These are phyloP conservation scores for Montipora cactus DNA, from an alignment of 64 coral and sea anemone genomes.

Conservation along the genomic window DNA sequence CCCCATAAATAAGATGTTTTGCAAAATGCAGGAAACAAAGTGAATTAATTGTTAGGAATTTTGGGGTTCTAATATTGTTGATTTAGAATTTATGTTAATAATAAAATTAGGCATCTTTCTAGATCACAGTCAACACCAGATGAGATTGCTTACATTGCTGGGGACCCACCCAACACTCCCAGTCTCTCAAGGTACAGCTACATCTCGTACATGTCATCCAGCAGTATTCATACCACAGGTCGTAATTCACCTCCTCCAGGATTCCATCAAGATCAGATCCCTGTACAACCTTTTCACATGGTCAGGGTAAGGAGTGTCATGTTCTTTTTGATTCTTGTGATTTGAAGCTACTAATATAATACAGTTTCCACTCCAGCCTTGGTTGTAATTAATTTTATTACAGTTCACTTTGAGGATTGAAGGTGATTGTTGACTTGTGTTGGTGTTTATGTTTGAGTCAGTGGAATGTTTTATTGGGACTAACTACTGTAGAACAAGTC, in stretches of 20 bases:
- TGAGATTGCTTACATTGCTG: slow-evolving; percentile 89
- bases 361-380: not conserved
- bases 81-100: not conserved
- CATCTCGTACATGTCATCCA: slow-evolving; percentile 90
- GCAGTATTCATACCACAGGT: slow-evolving; percentile 74
- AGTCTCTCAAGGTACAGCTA: slow-evolving; percentile 89
- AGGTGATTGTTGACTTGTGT: too few relatives aligned
- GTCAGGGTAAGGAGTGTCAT: slow-evolving; percentile 47
- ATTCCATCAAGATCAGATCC: slow-evolving; percentile 89
- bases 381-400: not conserved
- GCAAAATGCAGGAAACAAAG: too few relatives aligned
- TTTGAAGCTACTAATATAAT: not conserved
- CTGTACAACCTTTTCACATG: slow-evolving; percentile 80
- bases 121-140: slow-evolving; percentile 95
- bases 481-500: too few relatives aligned
- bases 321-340: not conserved
- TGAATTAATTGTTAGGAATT: too few relatives aligned
- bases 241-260: slow-evolving; percentile 96
- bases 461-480: too few relatives aligned
- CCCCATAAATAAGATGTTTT: too few relatives aligned
- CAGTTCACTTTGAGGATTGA: too few relatives aligned
- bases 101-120: slow-evolving; percentile 2
- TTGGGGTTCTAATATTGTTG: too few relatives aligned
- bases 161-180: slow-evolving; percentile 92
- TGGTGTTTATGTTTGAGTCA: too few relatives aligned